Conservation (phyloP, 2,888 invertebrate species). For the Nycteola revayana region DNA sequence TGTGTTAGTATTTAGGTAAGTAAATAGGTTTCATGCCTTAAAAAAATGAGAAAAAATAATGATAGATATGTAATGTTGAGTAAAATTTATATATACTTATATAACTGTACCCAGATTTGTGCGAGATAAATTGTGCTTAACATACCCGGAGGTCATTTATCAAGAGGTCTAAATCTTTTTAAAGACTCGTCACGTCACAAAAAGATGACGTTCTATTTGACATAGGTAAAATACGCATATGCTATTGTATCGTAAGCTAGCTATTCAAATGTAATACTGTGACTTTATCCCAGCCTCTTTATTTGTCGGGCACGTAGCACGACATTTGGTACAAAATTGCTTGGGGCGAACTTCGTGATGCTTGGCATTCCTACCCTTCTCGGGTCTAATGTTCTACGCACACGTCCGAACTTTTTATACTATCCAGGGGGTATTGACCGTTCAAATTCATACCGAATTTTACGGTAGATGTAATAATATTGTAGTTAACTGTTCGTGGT, state of each 20-base stretch:
- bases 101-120: too few relatives aligned
- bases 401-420: conserved; percentile 63
- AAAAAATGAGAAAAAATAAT: too few relatives aligned
- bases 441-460: conserved; percentile 55
- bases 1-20: too few relatives aligned
- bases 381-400: conserved; percentile 65
- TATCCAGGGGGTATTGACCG: conserved; percentile 49
- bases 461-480: conserved; percentile 30
- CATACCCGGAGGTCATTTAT: conserved; percentile 25
- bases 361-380: conserved; percentile 58
- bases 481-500: too few relatives aligned
- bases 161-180: conserved; percentile 29
- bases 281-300: conserved; percentile 72
- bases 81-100: too few relatives aligned
- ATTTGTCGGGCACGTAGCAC: conserved; percentile 77
- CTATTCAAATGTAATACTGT: conserved; percentile 60
- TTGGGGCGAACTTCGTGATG: conserved; percentile 74
- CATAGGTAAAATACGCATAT: conserved; percentile 31
- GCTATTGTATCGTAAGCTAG: conserved; percentile 50
- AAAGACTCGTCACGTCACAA: conserved; percentile 29
- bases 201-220: conserved; percentile 31
- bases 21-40: too few relatives aligned
- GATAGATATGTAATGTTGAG: too few relatives aligned
- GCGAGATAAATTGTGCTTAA: conserved; percentile 18
- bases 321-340: conserved; percentile 81